These are phyloP conservation scores for Carcina quercana DNA, from an alignment of 2,888 invertebrate species.

Conservation along the genomic window DNA sequence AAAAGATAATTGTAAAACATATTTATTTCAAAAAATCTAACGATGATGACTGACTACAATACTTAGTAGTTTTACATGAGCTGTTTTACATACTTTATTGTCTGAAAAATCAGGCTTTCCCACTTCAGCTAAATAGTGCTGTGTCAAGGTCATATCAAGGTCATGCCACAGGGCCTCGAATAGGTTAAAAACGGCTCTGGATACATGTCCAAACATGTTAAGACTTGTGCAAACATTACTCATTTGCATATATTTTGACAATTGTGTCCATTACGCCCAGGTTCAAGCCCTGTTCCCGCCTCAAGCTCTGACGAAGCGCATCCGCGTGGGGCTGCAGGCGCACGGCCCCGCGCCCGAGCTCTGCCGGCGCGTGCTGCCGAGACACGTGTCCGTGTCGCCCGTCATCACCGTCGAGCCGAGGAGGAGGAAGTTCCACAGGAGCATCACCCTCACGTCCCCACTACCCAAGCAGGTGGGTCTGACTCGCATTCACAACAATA, in stretches of 20 bases:
- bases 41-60: too few relatives aligned
- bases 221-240: too few relatives aligned
- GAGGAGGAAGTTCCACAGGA: slow-evolving; percentile 98
- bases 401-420: slow-evolving; percentile 99
- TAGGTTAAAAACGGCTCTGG: background rate
- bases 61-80: too few relatives aligned
- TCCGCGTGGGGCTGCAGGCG: slow-evolving; percentile 98
- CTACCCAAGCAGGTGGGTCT: slow-evolving; percentile 51
- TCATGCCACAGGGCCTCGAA: too few relatives aligned
- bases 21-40: too few relatives aligned
- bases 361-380: slow-evolving; percentile 91
- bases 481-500: too few relatives aligned
- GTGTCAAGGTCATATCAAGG: background rate
- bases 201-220: too few relatives aligned
- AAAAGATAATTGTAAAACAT: too few relatives aligned
- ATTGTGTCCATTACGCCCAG: slow-evolving; percentile 26
- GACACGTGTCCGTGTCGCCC: slow-evolving; percentile 97
- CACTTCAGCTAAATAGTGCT: too few relatives aligned
- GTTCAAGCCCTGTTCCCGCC: slow-evolving; percentile 91
- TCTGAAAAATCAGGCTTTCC: too few relatives aligned
- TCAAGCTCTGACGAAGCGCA: slow-evolving; percentile 98
- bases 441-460: slow-evolving; percentile 97
- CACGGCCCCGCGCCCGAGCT: slow-evolving; percentile 93
- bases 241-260: too few relatives aligned
- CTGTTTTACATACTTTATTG: too few relatives aligned